Evolutionary conservation across 2,113 vertebrate species (phyloP), one percentile per base, ranked within the genome.

Genomic region (Chrysemys picta): DNA sequence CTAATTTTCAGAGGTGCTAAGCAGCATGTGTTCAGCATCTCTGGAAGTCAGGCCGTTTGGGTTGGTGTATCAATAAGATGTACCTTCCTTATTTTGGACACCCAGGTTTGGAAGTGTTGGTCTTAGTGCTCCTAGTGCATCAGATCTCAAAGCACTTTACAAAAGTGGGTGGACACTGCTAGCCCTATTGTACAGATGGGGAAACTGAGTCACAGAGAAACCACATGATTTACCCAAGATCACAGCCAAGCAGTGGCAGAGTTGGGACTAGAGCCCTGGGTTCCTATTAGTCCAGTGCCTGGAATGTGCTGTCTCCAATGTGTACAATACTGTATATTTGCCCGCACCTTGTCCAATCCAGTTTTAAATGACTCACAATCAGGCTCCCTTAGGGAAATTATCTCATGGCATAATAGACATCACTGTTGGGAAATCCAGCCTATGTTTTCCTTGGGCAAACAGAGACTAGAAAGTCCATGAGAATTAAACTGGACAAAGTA

Each of bases 281-380:
- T 85, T 86, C 87, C 89, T 72, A 21, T 22, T 9, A 38, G n/a
- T 95, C 7, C 4, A 52, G 81, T 53, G 25, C 25, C 75, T 45
- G 59, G 82, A 90, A 95, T 13, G 75, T 92, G 9, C 62, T 85
- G 52, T 92, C 90, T 96, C 75, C 83, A 50, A 88, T 85, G 35
- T 0, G 0, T 80, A 87, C 42, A 53, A 47, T 80, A 84, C 8
- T 47, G 42, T 80, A 75, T 10, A 87, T 89, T 97, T 96, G 93
- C 96, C 96, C 94, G 47, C 27, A 81, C n/a, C 91, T 88, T 19
- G 9, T 94, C 92, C 95, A 96, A 90, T 59, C 94, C 54, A 27
- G 50, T 80, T 91, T 45, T 87, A 75, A 92, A 4, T 35, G 50
- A 81, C 52, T 38, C n/a, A 11, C 65, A 38, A 38, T 22, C 65